Evolutionary conservation across 2,888 invertebrate genomes (phyloP).

Genomic region (Iselma pallidipennis): DNA sequence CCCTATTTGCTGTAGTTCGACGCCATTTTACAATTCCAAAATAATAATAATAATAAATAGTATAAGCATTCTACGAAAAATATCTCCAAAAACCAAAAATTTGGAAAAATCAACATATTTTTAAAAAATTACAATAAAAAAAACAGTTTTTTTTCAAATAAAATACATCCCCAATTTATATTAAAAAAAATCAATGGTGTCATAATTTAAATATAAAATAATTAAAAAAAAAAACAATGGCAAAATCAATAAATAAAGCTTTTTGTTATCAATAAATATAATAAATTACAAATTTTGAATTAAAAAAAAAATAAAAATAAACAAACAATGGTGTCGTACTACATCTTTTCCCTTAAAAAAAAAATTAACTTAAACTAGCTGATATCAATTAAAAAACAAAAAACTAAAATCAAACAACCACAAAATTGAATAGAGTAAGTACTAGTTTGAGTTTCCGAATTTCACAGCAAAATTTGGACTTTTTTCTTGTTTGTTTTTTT

Average conservation of each 20-base stretch:
- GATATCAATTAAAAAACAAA: background rate
- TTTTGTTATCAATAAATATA: constrained; percentile 33
- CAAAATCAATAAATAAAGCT: constrained; percentile 42
- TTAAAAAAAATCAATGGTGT: constrained; percentile 47
- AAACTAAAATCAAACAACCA: background rate
- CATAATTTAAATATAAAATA: constrained; percentile 47
- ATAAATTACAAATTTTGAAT: constrained; percentile 46
- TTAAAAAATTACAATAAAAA: constrained; percentile 37
- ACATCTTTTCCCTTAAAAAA: constrained; percentile 35
- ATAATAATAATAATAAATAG: constrained; percentile 28
- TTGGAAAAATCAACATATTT: constrained; percentile 33
- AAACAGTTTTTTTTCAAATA: constrained; percentile 32
- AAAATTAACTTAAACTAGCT: no score
- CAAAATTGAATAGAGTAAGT: background rate
- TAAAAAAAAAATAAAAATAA: constrained; percentile 23
- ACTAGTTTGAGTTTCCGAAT: background rate
- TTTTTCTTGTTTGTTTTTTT: background rate
- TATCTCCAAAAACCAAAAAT: constrained; percentile 37
- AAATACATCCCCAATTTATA: constrained; percentile 42
- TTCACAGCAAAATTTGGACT: background rate
- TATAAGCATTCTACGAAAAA: constrained; percentile 43
- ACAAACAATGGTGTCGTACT: constrained; percentile 46
- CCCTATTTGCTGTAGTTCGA: constrained; percentile 44
- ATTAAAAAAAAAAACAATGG: constrained; percentile 43
- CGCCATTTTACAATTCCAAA: constrained; percentile 44